Evolutionary conservation across 2,113 vertebrate genomes (phyloP).

Genomic region (Catharus fuscescens): DNA sequence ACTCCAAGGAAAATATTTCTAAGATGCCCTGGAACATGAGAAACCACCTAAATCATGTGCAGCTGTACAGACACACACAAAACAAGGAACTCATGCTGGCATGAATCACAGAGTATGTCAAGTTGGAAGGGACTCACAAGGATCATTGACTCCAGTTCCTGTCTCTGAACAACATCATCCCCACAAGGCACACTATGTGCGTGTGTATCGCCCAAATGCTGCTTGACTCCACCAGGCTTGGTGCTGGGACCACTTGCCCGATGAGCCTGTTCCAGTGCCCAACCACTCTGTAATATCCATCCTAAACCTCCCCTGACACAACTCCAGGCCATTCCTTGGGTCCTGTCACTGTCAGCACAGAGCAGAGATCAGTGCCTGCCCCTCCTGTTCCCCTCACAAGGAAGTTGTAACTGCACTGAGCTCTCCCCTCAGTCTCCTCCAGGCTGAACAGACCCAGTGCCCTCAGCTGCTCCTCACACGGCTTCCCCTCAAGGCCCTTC

Average conservation of each 20-base stretch:
- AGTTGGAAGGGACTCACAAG: no score
- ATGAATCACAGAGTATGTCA: background rate
- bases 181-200: fast-evolving
- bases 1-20: background rate
- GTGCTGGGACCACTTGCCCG: background rate
- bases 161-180: background rate
- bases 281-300: fast-evolving
- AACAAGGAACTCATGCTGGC: background rate
- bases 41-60: background rate
- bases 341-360: no score
- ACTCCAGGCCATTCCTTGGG: background rate
- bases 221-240: background rate
- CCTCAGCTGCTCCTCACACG: fast-evolving
- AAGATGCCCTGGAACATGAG: background rate
- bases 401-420: background rate
- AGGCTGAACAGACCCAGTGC: background rate
- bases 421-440: background rate
- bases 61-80: background rate
- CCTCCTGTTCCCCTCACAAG: fast-evolving
- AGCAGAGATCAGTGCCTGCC: background rate
- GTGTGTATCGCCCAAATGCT: background rate
- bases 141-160: background rate
- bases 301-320: background rate
- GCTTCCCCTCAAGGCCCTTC: fast-evolving
- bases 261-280: background rate